Conservation (phyloP, 2,113 vertebrate species). For the Mungos mungo region DNA sequence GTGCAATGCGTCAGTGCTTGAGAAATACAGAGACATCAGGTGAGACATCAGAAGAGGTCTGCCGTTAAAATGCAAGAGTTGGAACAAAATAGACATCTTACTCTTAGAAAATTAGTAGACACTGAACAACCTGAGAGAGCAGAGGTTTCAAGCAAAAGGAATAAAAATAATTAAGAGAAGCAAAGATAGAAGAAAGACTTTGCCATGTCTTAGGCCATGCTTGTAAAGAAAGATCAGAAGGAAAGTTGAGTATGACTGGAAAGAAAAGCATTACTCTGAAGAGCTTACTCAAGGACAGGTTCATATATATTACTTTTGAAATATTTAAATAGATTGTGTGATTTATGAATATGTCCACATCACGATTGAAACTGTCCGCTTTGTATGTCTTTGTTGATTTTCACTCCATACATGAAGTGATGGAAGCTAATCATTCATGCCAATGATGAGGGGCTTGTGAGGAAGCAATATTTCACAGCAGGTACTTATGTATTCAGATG, state of each 20-base stretch:
- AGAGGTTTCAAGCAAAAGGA: neutral
- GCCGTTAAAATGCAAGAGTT: neutral
- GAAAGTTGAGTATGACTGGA: neutral
- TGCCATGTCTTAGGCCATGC: neutral
- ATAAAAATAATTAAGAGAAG: slow-evolving; percentile 6
- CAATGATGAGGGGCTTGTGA: neutral
- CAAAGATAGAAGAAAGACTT: neutral
- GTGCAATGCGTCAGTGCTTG: neutral
- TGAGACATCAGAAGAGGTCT: neutral
- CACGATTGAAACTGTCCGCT: neutral
- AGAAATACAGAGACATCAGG: neutral
- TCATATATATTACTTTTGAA: neutral
- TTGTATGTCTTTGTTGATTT: neutral
- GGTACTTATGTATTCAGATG: neutral
- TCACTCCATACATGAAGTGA: neutral
- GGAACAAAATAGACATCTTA: neutral
- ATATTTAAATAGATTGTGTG: neutral
- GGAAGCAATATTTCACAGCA: neutral
- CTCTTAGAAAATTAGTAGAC: neutral
- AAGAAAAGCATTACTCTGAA: neutral
- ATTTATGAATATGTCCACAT: neutral
- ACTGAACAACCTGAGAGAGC: neutral
- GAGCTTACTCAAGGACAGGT: neutral
- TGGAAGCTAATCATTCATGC: neutral
- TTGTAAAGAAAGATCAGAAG: neutral